A percentile compares a stretch with the other conserved stretches of the same genome.
These are phyloP conservation scores for Phorcus lineatus DNA, from an alignment of 2,888 invertebrate genomes.

Conservation along the genomic window DNA sequence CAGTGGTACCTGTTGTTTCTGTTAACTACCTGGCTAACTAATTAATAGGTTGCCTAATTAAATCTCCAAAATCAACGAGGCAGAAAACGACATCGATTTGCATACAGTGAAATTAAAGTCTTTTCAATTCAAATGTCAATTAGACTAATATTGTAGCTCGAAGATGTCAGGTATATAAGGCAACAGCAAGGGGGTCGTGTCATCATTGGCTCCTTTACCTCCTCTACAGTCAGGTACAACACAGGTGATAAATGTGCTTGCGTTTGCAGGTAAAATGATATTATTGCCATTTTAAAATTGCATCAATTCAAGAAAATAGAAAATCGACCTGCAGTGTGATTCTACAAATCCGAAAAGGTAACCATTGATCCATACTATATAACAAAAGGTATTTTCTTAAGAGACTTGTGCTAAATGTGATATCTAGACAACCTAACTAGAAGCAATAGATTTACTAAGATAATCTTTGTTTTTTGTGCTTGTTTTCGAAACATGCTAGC, in stretches of 20 bases:
- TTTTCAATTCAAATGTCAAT: neutral
- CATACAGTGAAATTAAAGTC: neutral
- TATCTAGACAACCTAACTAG: too few species aligned
- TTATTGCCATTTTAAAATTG: too few species aligned
- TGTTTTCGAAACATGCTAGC: too few species aligned
- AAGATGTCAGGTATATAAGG: neutral
- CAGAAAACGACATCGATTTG: neutral
- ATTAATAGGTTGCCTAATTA: neutral
- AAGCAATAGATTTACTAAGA: too few species aligned
- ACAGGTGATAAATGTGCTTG: neutral
- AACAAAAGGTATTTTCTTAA: too few species aligned
- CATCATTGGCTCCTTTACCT: neutral
- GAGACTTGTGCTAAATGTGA: too few species aligned
- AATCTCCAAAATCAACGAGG: neutral
- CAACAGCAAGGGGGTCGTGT: neutral
- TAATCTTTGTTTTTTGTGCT: too few species aligned
- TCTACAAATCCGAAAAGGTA: too few species aligned
- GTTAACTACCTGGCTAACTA: neutral
- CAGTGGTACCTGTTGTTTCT: neutral
- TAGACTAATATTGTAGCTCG: neutral
- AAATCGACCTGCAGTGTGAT: too few species aligned
- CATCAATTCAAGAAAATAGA: too few species aligned
- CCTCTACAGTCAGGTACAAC: neutral
- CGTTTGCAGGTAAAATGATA: too few species aligned
- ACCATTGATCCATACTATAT: too few species aligned